Conservation (phyloP, 1,140 invertebrate genomes). For the Aphelinus atriplicis region DNA sequence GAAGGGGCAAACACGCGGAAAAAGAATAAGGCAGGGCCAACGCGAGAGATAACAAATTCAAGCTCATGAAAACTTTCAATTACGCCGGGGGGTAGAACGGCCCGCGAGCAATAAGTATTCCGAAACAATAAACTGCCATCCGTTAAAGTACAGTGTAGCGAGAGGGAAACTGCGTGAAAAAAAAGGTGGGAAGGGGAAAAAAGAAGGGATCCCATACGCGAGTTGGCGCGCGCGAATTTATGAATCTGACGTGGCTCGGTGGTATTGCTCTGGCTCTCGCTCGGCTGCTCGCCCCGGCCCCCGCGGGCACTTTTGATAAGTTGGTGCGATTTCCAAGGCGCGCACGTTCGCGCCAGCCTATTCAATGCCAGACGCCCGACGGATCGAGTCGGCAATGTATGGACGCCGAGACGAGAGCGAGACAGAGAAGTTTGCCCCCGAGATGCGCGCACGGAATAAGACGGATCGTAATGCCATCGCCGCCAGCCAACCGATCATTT, state of each 20-base stretch:
- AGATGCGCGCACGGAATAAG: not conserved
- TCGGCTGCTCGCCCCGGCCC: no score
- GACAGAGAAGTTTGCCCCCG: not conserved
- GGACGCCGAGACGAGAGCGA: not conserved
- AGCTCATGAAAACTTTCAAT: not conserved
- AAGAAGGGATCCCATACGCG: not conserved
- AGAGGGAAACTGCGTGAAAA: not conserved
- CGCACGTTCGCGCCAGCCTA: slow-evolving; percentile 11
- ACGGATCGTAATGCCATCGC: not conserved
- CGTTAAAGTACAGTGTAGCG: not conserved
- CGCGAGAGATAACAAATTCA: not conserved
- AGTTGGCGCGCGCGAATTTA: slow-evolving; percentile 16
- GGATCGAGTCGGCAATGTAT: no score
- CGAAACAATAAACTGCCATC: slow-evolving; percentile 19
- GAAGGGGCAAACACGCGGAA: no score
- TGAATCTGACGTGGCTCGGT: slow-evolving; percentile 13
- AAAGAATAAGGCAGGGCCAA: no score
- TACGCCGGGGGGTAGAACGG: not conserved
- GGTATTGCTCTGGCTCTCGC: no score
- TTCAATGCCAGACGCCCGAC: not conserved
- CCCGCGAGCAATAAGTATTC: not conserved
- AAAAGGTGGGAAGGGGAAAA: not conserved
- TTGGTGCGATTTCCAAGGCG: slow-evolving; percentile 25
- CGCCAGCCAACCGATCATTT: slow-evolving; percentile 2
- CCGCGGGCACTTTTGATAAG: slow-evolving; percentile 25